These are phyloP conservation scores for Kradibia gibbosae DNA, from an alignment of 1,140 invertebrate genomes.

Conservation along the genomic window DNA sequence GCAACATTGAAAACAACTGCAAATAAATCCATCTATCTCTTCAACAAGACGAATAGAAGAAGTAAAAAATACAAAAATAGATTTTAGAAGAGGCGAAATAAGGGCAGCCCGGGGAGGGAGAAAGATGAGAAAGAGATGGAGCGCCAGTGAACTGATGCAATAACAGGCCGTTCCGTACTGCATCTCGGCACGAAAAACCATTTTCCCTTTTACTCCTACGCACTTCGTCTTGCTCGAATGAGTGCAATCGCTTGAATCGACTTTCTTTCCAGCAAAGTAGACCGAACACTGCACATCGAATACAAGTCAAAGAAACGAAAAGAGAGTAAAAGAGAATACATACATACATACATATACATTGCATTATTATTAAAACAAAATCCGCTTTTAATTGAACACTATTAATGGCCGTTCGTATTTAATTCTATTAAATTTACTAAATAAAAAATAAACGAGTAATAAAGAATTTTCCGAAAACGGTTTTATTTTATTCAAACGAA, in stretches of 20 bases:
- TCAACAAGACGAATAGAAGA: neutral
- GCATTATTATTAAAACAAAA: too few relatives aligned
- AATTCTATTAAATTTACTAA: too few relatives aligned
- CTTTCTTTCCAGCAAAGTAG: neutral
- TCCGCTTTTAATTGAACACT: too few relatives aligned
- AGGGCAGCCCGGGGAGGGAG: neutral
- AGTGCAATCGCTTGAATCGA: constrained; percentile 13
- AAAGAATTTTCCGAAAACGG: too few relatives aligned
- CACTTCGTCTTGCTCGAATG: constrained; percentile 43
- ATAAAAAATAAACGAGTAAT: too few relatives aligned
- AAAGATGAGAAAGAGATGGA: neutral
- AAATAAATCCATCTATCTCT: neutral
- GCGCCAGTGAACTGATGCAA: constrained; percentile 7
- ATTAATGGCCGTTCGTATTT: too few relatives aligned
- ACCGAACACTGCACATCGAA: neutral
- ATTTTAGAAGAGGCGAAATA: neutral
- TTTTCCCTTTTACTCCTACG: constrained; percentile 26
- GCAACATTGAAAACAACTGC: constrained; percentile 21
- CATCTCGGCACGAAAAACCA: constrained; percentile 19
- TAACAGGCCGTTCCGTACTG: constrained; percentile 27
- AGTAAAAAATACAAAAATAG: neutral
- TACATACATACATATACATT: neutral
- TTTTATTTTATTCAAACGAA: neutral
- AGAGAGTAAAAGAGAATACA: neutral
- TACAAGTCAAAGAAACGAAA: neutral